These are phyloP conservation scores for Lethenteron reissneri DNA, from an alignment of 2,113 vertebrate species.

Conservation along the genomic window DNA sequence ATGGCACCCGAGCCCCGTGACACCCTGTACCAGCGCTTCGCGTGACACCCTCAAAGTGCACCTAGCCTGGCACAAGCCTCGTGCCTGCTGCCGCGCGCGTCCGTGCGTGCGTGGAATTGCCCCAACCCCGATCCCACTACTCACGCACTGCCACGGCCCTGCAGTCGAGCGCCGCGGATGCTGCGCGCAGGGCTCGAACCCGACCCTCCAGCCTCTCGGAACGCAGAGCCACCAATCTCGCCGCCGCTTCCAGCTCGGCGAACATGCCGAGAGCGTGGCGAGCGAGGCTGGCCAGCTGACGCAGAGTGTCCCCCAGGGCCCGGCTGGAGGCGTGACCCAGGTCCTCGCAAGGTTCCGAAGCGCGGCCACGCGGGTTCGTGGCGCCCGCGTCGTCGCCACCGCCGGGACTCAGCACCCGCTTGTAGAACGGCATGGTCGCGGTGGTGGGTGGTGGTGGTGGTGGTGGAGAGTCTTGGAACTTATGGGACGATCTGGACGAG, in stretches of 20 bases:
- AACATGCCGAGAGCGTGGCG: slow-evolving; percentile 5
- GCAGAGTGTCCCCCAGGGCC: not conserved
- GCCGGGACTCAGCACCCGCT: not conserved
- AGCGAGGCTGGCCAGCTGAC: not conserved
- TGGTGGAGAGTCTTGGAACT: no score
- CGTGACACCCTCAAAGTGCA: no score
- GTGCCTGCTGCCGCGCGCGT: no score
- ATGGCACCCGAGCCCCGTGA: no score
- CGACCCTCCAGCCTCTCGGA: not conserved
- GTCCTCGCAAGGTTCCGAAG: not conserved
- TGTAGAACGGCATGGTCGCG: slow-evolving; percentile 2
- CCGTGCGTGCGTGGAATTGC: no score
- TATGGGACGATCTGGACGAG: no score
- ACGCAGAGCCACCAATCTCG: not conserved
- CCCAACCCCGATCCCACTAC: not conserved
- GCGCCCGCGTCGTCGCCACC: not conserved
- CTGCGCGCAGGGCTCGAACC: not conserved
- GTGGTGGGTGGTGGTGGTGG: no score
- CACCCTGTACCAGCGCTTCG: no score
- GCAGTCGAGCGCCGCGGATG: slow-evolving; percentile 4
- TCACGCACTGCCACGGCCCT: not conserved
- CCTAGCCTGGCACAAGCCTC: no score
- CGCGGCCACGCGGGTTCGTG: not conserved
- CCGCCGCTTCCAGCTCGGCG: not conserved
- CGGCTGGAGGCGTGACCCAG: not conserved